A percentile compares a stretch with the other conserved stretches of the same genome.
phyloP scores from a whole-genome alignment of 2,888 invertebrate species.

The Ptychoptera contaminata region DNA sequence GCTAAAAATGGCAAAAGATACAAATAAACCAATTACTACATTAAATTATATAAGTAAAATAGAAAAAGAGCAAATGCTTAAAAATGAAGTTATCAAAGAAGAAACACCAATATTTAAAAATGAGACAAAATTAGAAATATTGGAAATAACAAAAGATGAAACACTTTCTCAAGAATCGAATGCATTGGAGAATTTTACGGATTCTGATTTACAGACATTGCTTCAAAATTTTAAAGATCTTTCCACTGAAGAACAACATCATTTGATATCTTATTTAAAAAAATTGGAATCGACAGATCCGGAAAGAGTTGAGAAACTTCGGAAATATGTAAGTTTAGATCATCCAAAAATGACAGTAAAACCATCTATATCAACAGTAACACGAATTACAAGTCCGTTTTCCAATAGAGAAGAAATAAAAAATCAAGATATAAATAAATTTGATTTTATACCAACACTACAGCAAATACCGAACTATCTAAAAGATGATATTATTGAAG shows the following conservation, averaged over 20 bases:
- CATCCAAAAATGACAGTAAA: slow-evolving; percentile 13
- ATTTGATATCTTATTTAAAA: slow-evolving; percentile 64
- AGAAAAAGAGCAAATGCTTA: slow-evolving; percentile 14
- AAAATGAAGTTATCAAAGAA: slow-evolving; percentile 18
- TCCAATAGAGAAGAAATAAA: slow-evolving; percentile 29
- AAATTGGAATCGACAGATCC: slow-evolving; percentile 65
- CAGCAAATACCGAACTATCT: not conserved
- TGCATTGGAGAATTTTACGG: slow-evolving; percentile 57
- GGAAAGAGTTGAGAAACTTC: slow-evolving; percentile 55
- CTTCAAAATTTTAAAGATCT: slow-evolving; percentile 69
- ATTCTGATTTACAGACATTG: slow-evolving; percentile 62
- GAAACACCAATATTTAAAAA: slow-evolving; percentile 11
- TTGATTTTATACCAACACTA: slow-evolving; percentile 12
- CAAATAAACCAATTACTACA: slow-evolving; percentile 32
- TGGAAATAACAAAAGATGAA: slow-evolving; percentile 3
- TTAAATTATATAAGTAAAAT: slow-evolving; percentile 33
- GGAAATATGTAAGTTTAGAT: slow-evolving; percentile 54
- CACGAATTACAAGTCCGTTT: slow-evolving; percentile 31
- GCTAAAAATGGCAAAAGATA: slow-evolving; percentile 42
- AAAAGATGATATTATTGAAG: slow-evolving; percentile 14
- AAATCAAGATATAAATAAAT: slow-evolving; percentile 27
- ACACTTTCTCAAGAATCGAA: slow-evolving; percentile 10
- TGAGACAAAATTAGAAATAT: not conserved
- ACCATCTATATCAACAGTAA: slow-evolving; percentile 10
- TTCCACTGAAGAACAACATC: slow-evolving; percentile 66